phyloP scores from a whole-genome alignment of 1,140 invertebrate species.

The Theocolax elegans region DNA sequence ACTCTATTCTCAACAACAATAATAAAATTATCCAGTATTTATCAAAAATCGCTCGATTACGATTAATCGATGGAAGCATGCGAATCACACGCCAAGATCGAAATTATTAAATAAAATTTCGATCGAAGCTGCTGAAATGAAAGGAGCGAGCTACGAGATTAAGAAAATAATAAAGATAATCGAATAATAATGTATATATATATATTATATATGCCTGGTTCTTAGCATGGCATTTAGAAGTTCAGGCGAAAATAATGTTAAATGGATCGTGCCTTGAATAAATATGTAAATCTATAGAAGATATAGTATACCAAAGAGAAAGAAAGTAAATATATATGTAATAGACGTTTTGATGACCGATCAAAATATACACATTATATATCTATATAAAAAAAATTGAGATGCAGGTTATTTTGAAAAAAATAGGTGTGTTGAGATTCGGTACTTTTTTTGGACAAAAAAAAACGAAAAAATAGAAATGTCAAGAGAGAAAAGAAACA shows the following conservation, averaged over 20 bases:
- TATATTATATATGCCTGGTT: not conserved
- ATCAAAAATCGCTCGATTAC: constrained; percentile 8
- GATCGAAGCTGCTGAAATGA: constrained; percentile 1
- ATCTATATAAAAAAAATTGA: constrained; percentile 43
- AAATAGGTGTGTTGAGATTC: constrained; percentile 6
- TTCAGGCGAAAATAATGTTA: constrained; percentile 8
- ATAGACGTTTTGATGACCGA: constrained; percentile 1
- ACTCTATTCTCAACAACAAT: too few relatives aligned
- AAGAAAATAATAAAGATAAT: not conserved
- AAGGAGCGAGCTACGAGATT: not conserved
- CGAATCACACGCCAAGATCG: constrained; percentile 39
- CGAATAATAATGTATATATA: constrained; percentile 2
- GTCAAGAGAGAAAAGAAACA: not conserved
- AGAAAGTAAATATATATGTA: constrained; percentile 18
- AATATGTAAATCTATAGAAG: constrained; percentile 5
- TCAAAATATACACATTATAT: constrained; percentile 30
- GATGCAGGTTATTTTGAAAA: constrained; percentile 12
- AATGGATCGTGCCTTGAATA: constrained; percentile 41
- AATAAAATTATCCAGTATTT: too few relatives aligned
- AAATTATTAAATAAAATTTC: constrained; percentile 20
- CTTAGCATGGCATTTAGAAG: not conserved
- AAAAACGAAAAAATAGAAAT: too few relatives aligned
- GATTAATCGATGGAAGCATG: constrained; percentile 39
- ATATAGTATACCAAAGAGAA: constrained; percentile 24
- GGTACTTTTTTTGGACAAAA: not conserved